Conservation (phyloP, 2,888 invertebrate species). For the Phengaris arion region DNA sequence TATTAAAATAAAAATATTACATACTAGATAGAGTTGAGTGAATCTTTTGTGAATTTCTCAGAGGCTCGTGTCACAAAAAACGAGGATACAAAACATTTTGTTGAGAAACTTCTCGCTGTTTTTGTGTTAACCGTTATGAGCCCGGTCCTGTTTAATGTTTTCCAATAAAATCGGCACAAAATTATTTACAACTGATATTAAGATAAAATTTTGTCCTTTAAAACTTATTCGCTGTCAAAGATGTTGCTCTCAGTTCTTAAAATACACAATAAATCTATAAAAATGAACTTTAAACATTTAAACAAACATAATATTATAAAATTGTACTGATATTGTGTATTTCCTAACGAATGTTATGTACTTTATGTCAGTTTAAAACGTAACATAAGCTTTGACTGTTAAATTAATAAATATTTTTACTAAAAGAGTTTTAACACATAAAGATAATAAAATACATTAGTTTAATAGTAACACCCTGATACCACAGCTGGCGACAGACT, state of each 20-base stretch:
- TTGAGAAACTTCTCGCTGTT: neutral
- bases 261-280: too few species aligned
- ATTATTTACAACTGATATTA: neutral
- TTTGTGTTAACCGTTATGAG: neutral
- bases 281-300: too few species aligned
- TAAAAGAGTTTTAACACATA: neutral
- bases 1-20: too few species aligned
- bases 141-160: neutral
- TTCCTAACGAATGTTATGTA: too few species aligned
- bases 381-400: neutral
- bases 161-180: conserved; percentile 5
- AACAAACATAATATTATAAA: too few species aligned
- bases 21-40: neutral
- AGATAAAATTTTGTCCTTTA: neutral
- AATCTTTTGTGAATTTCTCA: neutral
- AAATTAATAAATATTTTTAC: neutral
- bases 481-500: neutral
- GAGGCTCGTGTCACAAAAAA: neutral
- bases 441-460: conserved; percentile 4
- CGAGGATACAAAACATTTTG: neutral
- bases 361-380: too few species aligned
- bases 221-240: too few species aligned
- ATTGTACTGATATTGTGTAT: too few species aligned
- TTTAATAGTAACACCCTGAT: neutral
- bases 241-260: too few species aligned